Evolutionary conservation across 2,888 invertebrate species (phyloP), one percentile per base, ranked within the genome.

Genomic region (Brenthis daphne): DNA sequence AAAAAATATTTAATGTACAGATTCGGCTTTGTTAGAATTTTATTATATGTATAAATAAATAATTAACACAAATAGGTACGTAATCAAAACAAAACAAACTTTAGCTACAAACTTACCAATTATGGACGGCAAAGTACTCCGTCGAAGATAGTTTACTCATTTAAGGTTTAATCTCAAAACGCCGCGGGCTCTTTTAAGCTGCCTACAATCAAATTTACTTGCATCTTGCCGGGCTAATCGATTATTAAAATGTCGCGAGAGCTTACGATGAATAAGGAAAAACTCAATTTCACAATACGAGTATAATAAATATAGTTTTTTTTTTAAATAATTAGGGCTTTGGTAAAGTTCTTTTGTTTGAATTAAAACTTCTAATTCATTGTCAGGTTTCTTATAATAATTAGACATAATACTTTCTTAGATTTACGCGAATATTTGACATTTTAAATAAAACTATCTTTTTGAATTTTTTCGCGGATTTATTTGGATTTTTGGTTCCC

Each of bases 141-240:
- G 37, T 64, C 60, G 67, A 57, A 67, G 68, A 69, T 63, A 73
- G 65, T 70, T 63, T 65, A 73, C 56, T 70, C 69, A 69, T 73
- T 74, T 72, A 73, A 37, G 70, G 73, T 73, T 70, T 72, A 76
- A 76, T 76, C 76, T 73, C 67, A 74, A 68, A 56, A 64, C 65
- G 71, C 74, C 75, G 70, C 73, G 73, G 64, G 70, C 69, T 61
- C 71, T 68, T 72, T 71, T 70, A 67, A 73, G 69, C 65, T 65
- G 71, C 69, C 68, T 61, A 67, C 63, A 75, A 76, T 75, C 70
- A 56, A 72, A 74, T 76, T 75, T 67, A 65, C 73, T 64, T 74
- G 73, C 73, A 74, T 64, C 73, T 72, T 72, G 67, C 51, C 66
- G 64, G 70, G 69, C 70, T 73, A 69, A 69, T 70, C 71, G 73